Conservation (phyloP, 2,888 invertebrate species). For the Listrodromus nycthemerus region DNA sequence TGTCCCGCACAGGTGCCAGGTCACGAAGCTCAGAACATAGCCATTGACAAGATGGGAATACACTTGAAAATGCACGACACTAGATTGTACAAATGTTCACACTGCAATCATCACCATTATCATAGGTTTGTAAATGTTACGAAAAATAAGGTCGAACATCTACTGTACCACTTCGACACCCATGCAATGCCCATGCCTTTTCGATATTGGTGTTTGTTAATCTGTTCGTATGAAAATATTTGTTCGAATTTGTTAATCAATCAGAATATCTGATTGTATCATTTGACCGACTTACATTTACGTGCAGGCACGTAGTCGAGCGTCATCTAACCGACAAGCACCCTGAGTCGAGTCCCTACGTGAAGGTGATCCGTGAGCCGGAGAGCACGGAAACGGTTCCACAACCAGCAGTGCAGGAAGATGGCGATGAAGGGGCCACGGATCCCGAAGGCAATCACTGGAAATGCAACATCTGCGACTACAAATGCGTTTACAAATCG, state of each 20-base stretch:
- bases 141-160: not conserved
- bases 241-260: not conserved
- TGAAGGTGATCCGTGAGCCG: conserved; percentile 85
- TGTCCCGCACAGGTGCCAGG: conserved; percentile 87
- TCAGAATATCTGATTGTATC: not conserved
- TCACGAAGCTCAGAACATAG: conserved; percentile 84
- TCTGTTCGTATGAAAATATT: not conserved
- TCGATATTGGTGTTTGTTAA: not conserved
- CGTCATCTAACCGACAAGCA: conserved; percentile 89
- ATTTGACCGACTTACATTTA: not conserved
- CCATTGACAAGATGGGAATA: conserved; percentile 88
- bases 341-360: conserved; percentile 84
- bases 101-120: conserved; percentile 89
- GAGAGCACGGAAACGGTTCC: conserved; percentile 78
- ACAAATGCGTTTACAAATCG: conserved; percentile 86
- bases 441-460: conserved; percentile 87
- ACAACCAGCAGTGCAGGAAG: conserved; percentile 75
- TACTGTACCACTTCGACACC: conserved; percentile 49
- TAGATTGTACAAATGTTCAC: conserved; percentile 90
- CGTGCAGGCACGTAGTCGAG: conserved; percentile 86
- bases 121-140: conserved; percentile 82
- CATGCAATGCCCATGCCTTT: conserved; percentile 37
- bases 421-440: conserved; percentile 75
- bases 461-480: conserved; percentile 90
- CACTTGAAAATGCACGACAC: conserved; percentile 92